phyloP scores from a whole-genome alignment of 2,797 vertebrate species.

The Anolis apletophallus region DNA sequence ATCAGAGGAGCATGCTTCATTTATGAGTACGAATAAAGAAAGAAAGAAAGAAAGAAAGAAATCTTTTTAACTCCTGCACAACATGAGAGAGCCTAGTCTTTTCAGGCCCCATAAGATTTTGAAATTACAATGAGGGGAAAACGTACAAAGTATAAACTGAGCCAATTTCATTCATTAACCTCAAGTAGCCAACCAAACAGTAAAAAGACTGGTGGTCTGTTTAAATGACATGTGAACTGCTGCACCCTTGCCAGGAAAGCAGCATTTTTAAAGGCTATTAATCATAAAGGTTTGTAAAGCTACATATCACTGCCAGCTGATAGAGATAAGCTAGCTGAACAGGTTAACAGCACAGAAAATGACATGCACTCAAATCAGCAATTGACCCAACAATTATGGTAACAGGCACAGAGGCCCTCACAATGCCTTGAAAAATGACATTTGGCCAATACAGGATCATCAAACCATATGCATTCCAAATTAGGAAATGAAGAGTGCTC shows the following conservation, averaged over 20 bases:
- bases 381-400: slow-evolving; percentile 65
- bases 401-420: slow-evolving; percentile 46
- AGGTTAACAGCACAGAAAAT: slow-evolving; percentile 63
- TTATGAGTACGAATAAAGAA: not conserved
- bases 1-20: not conserved
- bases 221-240: slow-evolving; percentile 12
- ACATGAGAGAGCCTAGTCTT: not conserved
- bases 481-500: slow-evolving; percentile 27
- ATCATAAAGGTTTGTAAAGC: slow-evolving; percentile 27
- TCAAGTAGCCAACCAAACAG: not conserved
- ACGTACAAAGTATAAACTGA: not conserved
- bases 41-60: not conserved
- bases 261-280: slow-evolving; percentile 15
- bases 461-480: slow-evolving; percentile 62
- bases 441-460: slow-evolving; percentile 59
- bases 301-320: slow-evolving; percentile 19
- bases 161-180: not conserved
- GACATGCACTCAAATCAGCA: slow-evolving; percentile 61
- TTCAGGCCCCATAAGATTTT: not conserved
- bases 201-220: slow-evolving; percentile 1
- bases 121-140: not conserved
- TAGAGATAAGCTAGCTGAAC: slow-evolving; percentile 34
- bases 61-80: not conserved
- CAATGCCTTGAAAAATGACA: slow-evolving; percentile 69
- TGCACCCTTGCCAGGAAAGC: not conserved